A percentile compares a stretch with the other conserved stretches of the same genome.
Evolutionary conservation across 2,888 invertebrate genomes (phyloP).

Genomic region (Patella pellucida): DNA sequence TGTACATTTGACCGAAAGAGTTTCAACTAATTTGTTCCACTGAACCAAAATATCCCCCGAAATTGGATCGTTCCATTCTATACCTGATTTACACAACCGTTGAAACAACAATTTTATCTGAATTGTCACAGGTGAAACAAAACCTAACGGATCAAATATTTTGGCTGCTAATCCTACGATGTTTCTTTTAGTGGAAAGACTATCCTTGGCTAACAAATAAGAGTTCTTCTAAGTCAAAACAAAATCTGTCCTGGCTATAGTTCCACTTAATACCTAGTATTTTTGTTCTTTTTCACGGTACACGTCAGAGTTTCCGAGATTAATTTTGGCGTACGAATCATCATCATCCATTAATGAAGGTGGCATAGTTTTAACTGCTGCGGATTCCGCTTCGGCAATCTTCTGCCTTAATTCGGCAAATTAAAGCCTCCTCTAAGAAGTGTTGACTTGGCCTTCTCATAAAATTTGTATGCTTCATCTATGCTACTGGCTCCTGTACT

Average conservation of each 20-base stretch:
- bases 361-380: background rate
- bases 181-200: background rate
- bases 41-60: background rate
- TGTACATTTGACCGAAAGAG: background rate
- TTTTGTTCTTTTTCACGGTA: background rate
- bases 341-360: background rate
- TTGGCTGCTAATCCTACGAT: background rate
- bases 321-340: background rate
- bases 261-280: background rate
- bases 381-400: background rate
- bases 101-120: background rate
- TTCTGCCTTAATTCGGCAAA: background rate
- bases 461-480: no score
- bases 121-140: no score
- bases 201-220: background rate
- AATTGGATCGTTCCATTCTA: background rate
- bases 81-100: background rate
- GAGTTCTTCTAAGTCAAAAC: background rate
- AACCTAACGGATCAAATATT: background rate
- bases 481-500: background rate
- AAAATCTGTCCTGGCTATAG: background rate
- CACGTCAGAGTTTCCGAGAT: background rate
- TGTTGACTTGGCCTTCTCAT: background rate
- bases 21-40: slow-evolving; percentile 1
- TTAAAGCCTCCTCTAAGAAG: background rate